Evolutionary conservation across 1,140 invertebrate genomes (phyloP).

Genomic region (Diachasmimorpha longicaudata): DNA sequence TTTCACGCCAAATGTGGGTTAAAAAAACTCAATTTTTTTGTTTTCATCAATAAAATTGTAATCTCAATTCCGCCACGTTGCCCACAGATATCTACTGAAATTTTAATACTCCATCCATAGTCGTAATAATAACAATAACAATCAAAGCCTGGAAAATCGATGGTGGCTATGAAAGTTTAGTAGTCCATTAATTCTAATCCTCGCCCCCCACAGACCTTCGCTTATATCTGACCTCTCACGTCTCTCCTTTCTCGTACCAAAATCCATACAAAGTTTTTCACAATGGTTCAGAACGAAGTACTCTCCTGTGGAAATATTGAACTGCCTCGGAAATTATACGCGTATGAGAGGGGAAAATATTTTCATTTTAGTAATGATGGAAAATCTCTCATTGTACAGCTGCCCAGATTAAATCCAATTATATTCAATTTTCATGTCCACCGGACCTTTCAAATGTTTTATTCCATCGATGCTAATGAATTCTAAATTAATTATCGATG

Average conservation of each 20-base stretch:
- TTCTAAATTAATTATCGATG: not conserved
- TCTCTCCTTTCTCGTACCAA: not conserved
- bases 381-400: not conserved
- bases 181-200: conserved; percentile 30
- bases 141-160: conserved; percentile 15
- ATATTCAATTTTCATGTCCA: not conserved
- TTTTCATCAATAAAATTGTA: not conserved
- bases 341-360: not conserved
- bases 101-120: not conserved
- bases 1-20: too few species aligned
- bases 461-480: not conserved
- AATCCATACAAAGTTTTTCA: conserved; percentile 8
- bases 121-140: conserved; percentile 26
- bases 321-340: not conserved
- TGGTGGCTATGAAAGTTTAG: conserved; percentile 28
- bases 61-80: not conserved
- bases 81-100: not conserved
- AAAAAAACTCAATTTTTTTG: not conserved
- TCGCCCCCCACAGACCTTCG: not conserved
- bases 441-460: not conserved
- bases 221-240: conserved; percentile 10
- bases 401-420: too few species aligned
- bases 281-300: not conserved
- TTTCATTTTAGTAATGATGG: not conserved
- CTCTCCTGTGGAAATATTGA: not conserved